Evolutionary conservation across 2,113 vertebrate species (phyloP), one percentile per base, ranked within the genome.

Genomic region (Orycteropus afer): DNA sequence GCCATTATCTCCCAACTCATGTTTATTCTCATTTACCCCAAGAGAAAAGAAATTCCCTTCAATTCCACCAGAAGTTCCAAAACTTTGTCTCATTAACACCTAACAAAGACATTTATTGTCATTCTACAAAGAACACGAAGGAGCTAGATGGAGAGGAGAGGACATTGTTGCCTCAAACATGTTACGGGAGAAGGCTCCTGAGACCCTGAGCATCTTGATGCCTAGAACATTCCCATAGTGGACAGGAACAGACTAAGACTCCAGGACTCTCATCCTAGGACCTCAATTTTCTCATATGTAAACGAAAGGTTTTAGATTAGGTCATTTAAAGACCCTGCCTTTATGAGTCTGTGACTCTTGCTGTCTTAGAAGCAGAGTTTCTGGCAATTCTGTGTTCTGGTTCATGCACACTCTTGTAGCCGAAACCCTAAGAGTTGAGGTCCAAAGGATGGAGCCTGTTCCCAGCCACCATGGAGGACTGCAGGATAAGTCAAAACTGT

Each of bases 401-500:
- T 22, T 81, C 23, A 59, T 42, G 5, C 0, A n/a, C 5, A 25
- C 12, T n/a, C 34, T 40, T 25, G 61, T 9, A 91, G 34, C 29
- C 37, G 55, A 84, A 59, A 67, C 7, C 17, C 80, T 90, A 76
- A 53, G 20, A 77, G 45, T 25, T 53, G 67, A 94, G 34, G 14
- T 47, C 86, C 76, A 79, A 76, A 83, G 51, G 63, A 65, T 63
- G 29, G 11, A 87, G 32, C 23, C 81, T 67, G 86, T 94, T 95
- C 96, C 94, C 79, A 34, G 55, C 97, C 96, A 95, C 84, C 92
- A 91, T 98, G 95, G 92, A 97, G 96, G n/a, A 1, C 83, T 17
- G 0, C 89, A 96, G 93, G 93, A 95, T 97, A 98, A 98, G 96
- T 81, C 95, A 97, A 95, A 95, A 95, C 88, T 97, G 94, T 90